phyloP scores from a whole-genome alignment of 2,113 vertebrate species.

The human region DNA sequence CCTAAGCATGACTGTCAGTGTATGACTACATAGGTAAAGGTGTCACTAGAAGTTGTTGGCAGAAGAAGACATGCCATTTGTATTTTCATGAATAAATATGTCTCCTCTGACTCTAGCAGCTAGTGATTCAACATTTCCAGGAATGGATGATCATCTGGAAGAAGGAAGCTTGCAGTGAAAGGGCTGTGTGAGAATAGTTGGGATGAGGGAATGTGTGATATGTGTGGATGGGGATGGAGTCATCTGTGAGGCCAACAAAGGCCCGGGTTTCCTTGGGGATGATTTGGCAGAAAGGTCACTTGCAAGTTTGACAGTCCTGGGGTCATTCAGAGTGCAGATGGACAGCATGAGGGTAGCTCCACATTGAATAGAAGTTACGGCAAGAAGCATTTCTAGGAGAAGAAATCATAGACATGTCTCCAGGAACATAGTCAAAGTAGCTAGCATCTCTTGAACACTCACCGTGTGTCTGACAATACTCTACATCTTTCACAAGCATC shows the following conservation, averaged over 20 bases:
- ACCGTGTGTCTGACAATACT: neutral
- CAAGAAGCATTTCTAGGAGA: constrained; percentile 19
- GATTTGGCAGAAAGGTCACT: neutral
- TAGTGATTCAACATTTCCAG: neutral
- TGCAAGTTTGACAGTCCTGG: neutral
- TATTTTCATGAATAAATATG: neutral
- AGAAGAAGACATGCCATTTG: neutral
- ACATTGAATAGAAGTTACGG: neutral
- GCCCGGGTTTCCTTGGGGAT: neutral
- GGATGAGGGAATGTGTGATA: neutral
- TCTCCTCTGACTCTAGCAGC: neutral
- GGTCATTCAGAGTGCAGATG: neutral
- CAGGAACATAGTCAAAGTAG: neutral
- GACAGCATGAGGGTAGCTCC: neutral
- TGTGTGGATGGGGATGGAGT: neutral
- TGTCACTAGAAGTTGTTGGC: neutral
- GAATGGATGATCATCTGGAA: neutral
- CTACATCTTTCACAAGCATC: neutral
- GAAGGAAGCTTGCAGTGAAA: neutral
- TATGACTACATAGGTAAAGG: neutral
- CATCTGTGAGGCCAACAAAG: neutral
- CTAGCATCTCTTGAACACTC: neutral
- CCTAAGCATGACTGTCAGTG: neutral
- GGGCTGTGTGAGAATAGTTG: neutral
- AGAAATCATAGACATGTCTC: neutral